These are phyloP conservation scores for Acanthococcus lagerstroemiae DNA, from an alignment of 2,888 invertebrate genomes.

Conservation along the genomic window DNA sequence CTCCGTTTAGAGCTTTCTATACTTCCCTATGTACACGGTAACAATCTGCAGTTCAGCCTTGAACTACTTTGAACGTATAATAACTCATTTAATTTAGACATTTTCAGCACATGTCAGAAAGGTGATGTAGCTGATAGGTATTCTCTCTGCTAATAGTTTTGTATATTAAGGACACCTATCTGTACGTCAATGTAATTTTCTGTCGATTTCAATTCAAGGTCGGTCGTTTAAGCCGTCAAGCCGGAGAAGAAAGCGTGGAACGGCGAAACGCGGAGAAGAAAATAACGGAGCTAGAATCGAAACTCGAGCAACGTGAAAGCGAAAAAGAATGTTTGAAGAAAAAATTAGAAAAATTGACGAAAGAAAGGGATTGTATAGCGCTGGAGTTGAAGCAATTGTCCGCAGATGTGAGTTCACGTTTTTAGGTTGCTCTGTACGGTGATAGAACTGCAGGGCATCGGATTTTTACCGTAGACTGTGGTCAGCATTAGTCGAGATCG, in stretches of 20 bases:
- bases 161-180: no score
- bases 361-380: conserved; percentile 46
- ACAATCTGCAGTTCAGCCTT: no score
- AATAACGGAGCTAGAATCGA: conserved; percentile 53
- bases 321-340: conserved; percentile 42
- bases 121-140: no score
- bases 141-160: no score
- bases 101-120: neutral
- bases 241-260: conserved; percentile 73
- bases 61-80: no score
- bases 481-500: no score
- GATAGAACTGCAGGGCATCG: no score
- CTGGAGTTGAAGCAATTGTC: conserved; percentile 47
- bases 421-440: neutral
- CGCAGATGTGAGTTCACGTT: conserved; percentile 17
- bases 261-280: conserved; percentile 58
- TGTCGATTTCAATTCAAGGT: no score
- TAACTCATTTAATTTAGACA: neutral
- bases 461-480: no score
- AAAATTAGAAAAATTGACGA: conserved; percentile 46
- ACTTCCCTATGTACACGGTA: no score
- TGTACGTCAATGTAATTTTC: no score
- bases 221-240: conserved; percentile 68
- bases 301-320: conserved; percentile 42
- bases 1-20: no score